These are phyloP conservation scores for Cololabis saira DNA, from an alignment of 2,113 vertebrate species.

Conservation along the genomic window DNA sequence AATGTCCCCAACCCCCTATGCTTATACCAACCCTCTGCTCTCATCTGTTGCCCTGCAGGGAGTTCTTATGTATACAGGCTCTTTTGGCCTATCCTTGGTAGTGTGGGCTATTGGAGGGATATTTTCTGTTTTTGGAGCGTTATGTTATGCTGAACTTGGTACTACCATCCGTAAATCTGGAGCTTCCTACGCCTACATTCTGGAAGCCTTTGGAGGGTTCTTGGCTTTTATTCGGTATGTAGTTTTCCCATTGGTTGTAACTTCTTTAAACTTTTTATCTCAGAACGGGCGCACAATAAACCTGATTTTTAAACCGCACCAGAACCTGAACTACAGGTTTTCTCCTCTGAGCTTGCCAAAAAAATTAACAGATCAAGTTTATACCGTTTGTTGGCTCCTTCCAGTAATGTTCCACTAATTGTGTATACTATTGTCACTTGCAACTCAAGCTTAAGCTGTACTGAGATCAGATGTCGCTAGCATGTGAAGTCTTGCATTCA, in stretches of 20 bases:
- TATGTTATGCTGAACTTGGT: constrained; percentile 86
- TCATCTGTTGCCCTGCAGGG: constrained; percentile 70
- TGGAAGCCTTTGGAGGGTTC: constrained; percentile 84
- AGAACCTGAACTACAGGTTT: too few relatives aligned
- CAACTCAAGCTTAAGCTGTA: too few relatives aligned
- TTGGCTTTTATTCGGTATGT: constrained; percentile 82
- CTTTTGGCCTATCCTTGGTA: constrained; percentile 83
- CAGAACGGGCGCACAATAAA: too few relatives aligned
- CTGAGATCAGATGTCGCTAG: neutral
- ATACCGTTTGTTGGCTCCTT: too few relatives aligned
- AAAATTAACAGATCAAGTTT: too few relatives aligned
- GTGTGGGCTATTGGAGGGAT: constrained; percentile 84
- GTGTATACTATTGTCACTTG: too few relatives aligned
- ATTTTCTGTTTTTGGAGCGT: constrained; percentile 84
- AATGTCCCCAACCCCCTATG: neutral
- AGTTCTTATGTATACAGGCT: constrained; percentile 80
- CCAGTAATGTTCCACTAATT: too few relatives aligned
- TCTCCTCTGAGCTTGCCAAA: too few relatives aligned
- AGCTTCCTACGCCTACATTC: constrained; percentile 85
- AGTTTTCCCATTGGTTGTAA: too few relatives aligned
- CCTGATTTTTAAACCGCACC: too few relatives aligned
- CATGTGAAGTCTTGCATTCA: neutral
- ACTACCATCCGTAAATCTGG: constrained; percentile 87
- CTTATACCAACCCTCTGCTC: neutral
- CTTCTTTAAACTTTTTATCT: too few relatives aligned